Evolutionary conservation across 2,797 vertebrate genomes (phyloP).

Genomic region (Octomys mimax): DNA sequence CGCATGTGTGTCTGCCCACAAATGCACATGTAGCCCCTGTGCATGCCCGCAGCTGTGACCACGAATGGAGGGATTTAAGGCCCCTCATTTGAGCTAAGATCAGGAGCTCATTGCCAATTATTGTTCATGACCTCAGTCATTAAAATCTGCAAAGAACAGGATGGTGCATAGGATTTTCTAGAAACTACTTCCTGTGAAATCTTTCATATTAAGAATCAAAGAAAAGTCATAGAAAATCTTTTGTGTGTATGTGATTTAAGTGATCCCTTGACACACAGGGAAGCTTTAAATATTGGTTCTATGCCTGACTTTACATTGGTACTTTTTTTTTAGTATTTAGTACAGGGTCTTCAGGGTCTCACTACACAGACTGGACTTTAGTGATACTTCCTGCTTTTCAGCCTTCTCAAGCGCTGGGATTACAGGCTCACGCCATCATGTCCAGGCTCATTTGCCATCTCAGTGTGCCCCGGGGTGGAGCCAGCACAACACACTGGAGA

Average conservation of each 20-base stretch:
- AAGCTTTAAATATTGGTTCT: conserved; percentile 49
- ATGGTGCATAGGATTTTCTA: background rate
- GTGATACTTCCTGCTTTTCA: too few species aligned
- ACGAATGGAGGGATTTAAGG: background rate
- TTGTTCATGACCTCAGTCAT: background rate
- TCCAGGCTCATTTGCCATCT: too few species aligned
- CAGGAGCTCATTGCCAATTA: background rate
- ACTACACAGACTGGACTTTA: too few species aligned
- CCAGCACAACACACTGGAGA: too few species aligned
- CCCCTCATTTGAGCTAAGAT: background rate
- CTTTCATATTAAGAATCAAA: conserved; percentile 33
- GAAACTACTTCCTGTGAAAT: background rate
- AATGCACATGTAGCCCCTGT: accelerated
- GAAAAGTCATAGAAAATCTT: conserved; percentile 47
- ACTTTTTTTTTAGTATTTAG: too few species aligned
- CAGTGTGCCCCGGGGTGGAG: too few species aligned
- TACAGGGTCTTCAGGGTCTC: too few species aligned
- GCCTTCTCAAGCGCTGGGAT: too few species aligned
- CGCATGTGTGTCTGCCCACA: accelerated
- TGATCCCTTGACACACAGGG: conserved; percentile 54
- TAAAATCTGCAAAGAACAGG: conserved; percentile 4
- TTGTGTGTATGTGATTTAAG: conserved; percentile 41
- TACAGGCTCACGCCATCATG: too few species aligned
- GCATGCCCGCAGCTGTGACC: accelerated
- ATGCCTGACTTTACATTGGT: conserved; percentile 59